Conservation (phyloP, 2,888 invertebrate species). For the Acrobasis repandana region DNA sequence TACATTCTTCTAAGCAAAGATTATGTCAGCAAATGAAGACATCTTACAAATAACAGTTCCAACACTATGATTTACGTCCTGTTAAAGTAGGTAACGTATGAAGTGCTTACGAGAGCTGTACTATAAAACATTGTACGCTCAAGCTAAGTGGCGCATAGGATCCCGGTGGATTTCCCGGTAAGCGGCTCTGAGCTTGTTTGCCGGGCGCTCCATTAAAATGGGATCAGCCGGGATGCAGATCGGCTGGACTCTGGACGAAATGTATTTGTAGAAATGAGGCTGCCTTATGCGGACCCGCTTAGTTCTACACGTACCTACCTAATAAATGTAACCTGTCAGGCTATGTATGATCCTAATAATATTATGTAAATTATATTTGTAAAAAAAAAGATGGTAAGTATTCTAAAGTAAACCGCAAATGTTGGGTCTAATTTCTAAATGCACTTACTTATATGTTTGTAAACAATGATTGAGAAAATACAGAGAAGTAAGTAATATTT, state of each 20-base stretch:
- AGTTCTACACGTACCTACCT: conserved; percentile 8
- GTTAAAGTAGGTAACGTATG: conserved; percentile 22
- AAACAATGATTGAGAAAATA: too few species aligned
- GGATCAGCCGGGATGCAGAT: conserved; percentile 81
- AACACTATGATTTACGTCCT: conserved; percentile 22
- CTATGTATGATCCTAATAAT: not conserved
- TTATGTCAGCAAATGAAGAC: conserved; percentile 12
- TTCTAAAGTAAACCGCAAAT: too few species aligned
- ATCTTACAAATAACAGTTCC: conserved; percentile 18
- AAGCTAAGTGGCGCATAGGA: conserved; percentile 75
- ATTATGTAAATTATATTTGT: too few species aligned
- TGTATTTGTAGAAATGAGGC: conserved; percentile 44
- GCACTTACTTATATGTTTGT: too few species aligned
- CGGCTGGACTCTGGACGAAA: conserved; percentile 65
- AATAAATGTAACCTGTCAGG: not conserved
- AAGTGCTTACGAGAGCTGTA: conserved; percentile 30
- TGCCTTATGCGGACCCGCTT: conserved; percentile 27
- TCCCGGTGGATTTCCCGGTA: conserved; percentile 77
- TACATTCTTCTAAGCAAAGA: not conserved
- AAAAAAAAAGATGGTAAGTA: too few species aligned
- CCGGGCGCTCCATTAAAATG: conserved; percentile 82
- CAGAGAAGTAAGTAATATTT: too few species aligned
- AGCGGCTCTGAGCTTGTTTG: conserved; percentile 80
- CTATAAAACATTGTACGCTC: conserved; percentile 58
- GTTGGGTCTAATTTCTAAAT: too few species aligned